Percentiles rank a stretch among this genome's conserved stretches.
Evolutionary conservation across 2,113 vertebrate species (phyloP).

Genomic region (Oryzias curvinotus): DNA sequence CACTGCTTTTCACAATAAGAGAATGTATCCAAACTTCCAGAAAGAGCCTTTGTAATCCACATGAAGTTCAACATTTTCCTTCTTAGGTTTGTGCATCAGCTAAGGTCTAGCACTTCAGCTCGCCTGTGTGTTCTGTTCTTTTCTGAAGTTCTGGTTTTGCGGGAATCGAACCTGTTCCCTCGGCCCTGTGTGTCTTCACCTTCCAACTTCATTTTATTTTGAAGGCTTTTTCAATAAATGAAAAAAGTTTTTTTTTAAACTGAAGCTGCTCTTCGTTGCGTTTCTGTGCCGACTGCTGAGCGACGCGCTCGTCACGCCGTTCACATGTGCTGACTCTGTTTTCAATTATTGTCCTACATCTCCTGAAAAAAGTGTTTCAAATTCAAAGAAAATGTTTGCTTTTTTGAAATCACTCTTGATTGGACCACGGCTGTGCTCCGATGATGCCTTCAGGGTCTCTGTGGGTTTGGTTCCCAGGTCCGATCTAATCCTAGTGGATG

Average conservation of each 20-base stretch:
- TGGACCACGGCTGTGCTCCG: too few species aligned
- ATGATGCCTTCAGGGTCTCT: too few species aligned
- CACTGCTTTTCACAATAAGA: conserved; percentile 14
- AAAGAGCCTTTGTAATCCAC: conserved; percentile 16
- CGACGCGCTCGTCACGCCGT: background rate
- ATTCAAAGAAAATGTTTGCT: too few species aligned
- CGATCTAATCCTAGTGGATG: too few species aligned
- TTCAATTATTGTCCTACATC: too few species aligned
- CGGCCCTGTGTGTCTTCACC: conserved; percentile 64
- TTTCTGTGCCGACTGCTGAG: background rate
- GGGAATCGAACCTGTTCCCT: conserved; percentile 43
- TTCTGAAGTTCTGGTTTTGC: conserved; percentile 62
- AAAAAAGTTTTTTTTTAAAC: conserved; percentile 49
- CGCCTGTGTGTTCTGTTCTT: conserved; percentile 56
- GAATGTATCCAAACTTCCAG: conserved; percentile 29
- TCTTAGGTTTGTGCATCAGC: conserved; percentile 5
- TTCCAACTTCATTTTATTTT: conserved; percentile 59
- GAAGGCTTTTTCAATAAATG: conserved; percentile 69
- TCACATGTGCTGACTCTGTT: too few species aligned
- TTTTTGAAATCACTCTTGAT: too few species aligned
- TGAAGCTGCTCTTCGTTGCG: conserved; percentile 50
- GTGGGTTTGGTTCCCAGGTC: too few species aligned
- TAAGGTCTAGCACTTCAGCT: conserved; percentile 43
- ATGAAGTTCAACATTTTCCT: conserved; percentile 7
- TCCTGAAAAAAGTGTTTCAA: too few species aligned